A percentile compares a stretch with the other conserved stretches of the same genome.
Evolutionary conservation across 2,888 invertebrate species (phyloP).

Genomic region (Drosophila pseudotalamancana): DNA sequence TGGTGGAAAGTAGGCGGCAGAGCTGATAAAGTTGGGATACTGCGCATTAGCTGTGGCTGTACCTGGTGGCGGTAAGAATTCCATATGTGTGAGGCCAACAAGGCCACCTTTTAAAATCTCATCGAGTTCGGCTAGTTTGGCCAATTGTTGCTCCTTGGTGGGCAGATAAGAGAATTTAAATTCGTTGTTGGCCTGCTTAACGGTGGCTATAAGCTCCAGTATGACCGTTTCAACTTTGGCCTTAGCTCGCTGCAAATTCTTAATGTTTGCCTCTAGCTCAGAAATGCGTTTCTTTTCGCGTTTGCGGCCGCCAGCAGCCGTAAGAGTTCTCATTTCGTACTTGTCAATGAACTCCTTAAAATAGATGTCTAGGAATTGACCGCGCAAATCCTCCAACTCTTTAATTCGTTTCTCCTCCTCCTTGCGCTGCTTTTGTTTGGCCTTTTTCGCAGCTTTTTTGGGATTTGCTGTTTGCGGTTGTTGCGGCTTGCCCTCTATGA

Average conservation of each 20-base stretch:
- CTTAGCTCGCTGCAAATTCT: slow-evolving; percentile 83
- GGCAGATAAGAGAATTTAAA: slow-evolving; percentile 84
- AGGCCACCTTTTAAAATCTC: slow-evolving; percentile 38
- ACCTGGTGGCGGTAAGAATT: slow-evolving; percentile 11
- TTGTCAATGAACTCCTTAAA: slow-evolving; percentile 83
- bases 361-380: slow-evolving; percentile 83
- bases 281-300: slow-evolving; percentile 83
- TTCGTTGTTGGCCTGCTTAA: slow-evolving; percentile 82
- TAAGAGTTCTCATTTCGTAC: slow-evolving; percentile 76
- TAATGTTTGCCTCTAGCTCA: slow-evolving; percentile 82
- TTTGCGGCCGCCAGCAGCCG: slow-evolving; percentile 80
- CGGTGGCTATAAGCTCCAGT: slow-evolving; percentile 82
- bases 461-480: slow-evolving; percentile 82
- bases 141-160: slow-evolving; percentile 83
- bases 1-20: slow-evolving; percentile 60
- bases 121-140: slow-evolving; percentile 75
- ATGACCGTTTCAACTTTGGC: slow-evolving; percentile 83
- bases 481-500: slow-evolving; percentile 80
- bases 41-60: slow-evolving; percentile 19
- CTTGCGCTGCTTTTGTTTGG: slow-evolving; percentile 83
- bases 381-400: slow-evolving; percentile 81
- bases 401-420: slow-evolving; percentile 83
- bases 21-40: slow-evolving; percentile 48
- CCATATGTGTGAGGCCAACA: background rate
- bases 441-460: slow-evolving; percentile 84